Percentiles rank a stretch among this genome's conserved stretches.
phyloP scores from a whole-genome alignment of 2,888 invertebrate genomes.

The Ceraclea dissimilis region DNA sequence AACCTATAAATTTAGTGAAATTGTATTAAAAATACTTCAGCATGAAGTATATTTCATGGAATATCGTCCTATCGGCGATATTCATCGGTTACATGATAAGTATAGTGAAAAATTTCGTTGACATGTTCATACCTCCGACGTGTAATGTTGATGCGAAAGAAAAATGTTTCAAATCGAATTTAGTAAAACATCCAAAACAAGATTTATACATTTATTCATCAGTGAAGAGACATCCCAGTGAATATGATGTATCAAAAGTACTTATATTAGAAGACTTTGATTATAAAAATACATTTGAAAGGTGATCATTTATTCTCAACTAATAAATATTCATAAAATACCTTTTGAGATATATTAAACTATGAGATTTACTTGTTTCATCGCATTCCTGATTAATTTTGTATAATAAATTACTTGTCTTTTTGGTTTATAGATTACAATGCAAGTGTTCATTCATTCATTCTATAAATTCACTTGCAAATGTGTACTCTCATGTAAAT shows the following conservation, averaged over 20 bases:
- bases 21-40: too few species aligned
- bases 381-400: too few species aligned
- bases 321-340: constrained; percentile 2
- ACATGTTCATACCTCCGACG: constrained; percentile 62
- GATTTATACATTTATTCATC: constrained; percentile 65
- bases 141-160: constrained; percentile 56
- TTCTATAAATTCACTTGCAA: too few species aligned
- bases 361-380: too few species aligned
- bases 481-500: too few species aligned
- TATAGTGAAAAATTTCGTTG: constrained; percentile 68
- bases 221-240: constrained; percentile 48
- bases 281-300: constrained; percentile 49
- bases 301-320: constrained; percentile 34
- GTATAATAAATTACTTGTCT: too few species aligned
- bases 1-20: too few species aligned
- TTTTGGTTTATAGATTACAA: too few species aligned
- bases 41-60: constrained; percentile 47
- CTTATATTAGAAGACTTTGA: constrained; percentile 57
- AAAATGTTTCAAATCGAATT: constrained; percentile 61
- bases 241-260: constrained; percentile 52
- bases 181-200: constrained; percentile 58
- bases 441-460: too few species aligned
- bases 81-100: constrained; percentile 64
- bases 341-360: too few species aligned
- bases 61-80: constrained; percentile 52